Percentiles rank a stretch among this genome's conserved stretches.
These are phyloP conservation scores for Solea senegalensis DNA, from an alignment of 2,113 vertebrate species.

Conservation along the genomic window DNA sequence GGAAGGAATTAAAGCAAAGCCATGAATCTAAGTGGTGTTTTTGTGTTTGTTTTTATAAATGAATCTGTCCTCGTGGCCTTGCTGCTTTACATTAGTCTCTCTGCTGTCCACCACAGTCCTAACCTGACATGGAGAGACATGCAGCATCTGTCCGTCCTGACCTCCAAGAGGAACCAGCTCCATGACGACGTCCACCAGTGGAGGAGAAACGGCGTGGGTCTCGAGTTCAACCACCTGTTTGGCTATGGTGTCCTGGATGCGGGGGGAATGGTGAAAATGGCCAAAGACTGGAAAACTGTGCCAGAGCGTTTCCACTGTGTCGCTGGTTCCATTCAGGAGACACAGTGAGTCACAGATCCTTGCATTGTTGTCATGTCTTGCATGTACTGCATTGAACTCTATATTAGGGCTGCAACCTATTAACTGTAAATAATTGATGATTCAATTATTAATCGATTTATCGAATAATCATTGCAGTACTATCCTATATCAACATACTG, in stretches of 20 bases:
- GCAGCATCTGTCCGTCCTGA: slow-evolving; percentile 97
- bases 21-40: background rate
- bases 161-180: slow-evolving; percentile 97
- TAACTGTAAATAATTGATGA: no score
- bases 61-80: background rate
- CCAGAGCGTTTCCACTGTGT: slow-evolving; percentile 97
- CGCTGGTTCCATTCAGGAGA: slow-evolving; percentile 91
- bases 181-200: slow-evolving; percentile 97
- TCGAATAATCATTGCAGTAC: no score
- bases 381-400: background rate
- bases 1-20: slow-evolving; percentile 6
- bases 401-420: background rate
- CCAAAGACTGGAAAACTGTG: slow-evolving; percentile 96
- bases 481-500: no score
- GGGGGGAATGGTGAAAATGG: slow-evolving; percentile 97
- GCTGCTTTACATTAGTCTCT: background rate
- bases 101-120: slow-evolving; percentile 75
- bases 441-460: no score
- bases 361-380: background rate
- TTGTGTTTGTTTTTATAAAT: background rate
- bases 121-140: slow-evolving; percentile 96
- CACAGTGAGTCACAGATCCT: slow-evolving; percentile 85
- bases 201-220: slow-evolving; percentile 94
- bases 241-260: slow-evolving; percentile 97
- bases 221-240: slow-evolving; percentile 98